A percentile compares a stretch with the other conserved stretches of the same genome.
These are phyloP conservation scores for Boloria euphrosyne DNA, from an alignment of 2,888 invertebrate species.

Conservation along the genomic window DNA sequence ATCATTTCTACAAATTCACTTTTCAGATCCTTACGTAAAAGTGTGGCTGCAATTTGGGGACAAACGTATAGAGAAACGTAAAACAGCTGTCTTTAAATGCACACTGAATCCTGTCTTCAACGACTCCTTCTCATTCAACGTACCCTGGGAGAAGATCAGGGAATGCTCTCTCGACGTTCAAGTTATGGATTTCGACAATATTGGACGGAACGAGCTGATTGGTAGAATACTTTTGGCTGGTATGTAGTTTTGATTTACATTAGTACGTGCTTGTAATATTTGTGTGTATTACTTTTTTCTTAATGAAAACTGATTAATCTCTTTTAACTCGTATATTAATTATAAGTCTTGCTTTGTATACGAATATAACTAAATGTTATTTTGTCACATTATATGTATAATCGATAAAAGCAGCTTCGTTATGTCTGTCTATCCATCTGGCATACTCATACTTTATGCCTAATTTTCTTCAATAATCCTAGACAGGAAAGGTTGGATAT, in stretches of 20 bases:
- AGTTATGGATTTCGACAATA: conserved; percentile 99
- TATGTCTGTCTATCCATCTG: too few relatives aligned
- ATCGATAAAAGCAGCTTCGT: too few relatives aligned
- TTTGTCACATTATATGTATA: too few relatives aligned
- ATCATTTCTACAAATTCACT: not conserved
- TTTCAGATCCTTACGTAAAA: conserved; percentile 98
- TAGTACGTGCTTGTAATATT: not conserved
- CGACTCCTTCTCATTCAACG: conserved; percentile 97
- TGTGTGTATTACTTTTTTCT: too few relatives aligned
- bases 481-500: too few relatives aligned
- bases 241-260: conserved; percentile 56
- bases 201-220: conserved; percentile 95
- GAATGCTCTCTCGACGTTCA: conserved; percentile 95
- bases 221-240: conserved; percentile 96
- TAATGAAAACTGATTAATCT: too few relatives aligned
- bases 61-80: conserved; percentile 96
- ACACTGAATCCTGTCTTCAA: conserved; percentile 98
- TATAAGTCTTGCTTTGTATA: too few relatives aligned
- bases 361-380: too few relatives aligned
- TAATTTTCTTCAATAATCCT: too few relatives aligned
- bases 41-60: conserved; percentile 98
- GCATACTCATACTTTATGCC: too few relatives aligned
- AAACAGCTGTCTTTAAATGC: conserved; percentile 96
- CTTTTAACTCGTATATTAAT: too few relatives aligned
- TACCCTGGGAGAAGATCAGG: conserved; percentile 97